These are phyloP conservation scores for Hyppa rectilinea DNA, from an alignment of 2,888 invertebrate genomes.

Conservation along the genomic window DNA sequence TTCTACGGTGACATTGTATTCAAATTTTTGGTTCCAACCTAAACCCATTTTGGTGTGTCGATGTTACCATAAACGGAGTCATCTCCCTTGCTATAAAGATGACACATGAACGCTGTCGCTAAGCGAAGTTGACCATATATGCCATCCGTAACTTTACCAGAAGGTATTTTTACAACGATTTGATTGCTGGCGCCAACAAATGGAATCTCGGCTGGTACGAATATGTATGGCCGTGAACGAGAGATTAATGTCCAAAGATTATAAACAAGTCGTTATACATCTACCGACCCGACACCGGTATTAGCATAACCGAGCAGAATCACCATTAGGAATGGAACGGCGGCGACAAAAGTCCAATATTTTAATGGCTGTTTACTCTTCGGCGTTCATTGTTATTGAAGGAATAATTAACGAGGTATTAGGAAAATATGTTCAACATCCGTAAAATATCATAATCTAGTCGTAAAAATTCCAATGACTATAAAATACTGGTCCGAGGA, in stretches of 20 bases:
- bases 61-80: conserved; percentile 26
- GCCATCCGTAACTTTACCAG: conserved; percentile 19
- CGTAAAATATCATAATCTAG: conserved; percentile 26
- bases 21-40: conserved; percentile 1
- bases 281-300: conserved; percentile 64
- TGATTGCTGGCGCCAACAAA: conserved; percentile 74
- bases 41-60: neutral
- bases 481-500: conserved; percentile 50
- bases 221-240: conserved; percentile 68
- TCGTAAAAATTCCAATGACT: conserved; percentile 51
- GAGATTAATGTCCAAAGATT: conserved; percentile 66
- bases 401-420: conserved; percentile 37
- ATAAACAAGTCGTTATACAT: conserved; percentile 77
- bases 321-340: conserved; percentile 42
- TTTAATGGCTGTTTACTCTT: conserved; percentile 48
- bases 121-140: conserved; percentile 28
- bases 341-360: conserved; percentile 39
- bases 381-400: conserved; percentile 50
- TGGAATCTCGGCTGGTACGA: conserved; percentile 65
- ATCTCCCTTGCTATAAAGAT: conserved; percentile 39
- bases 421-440: conserved; percentile 30
- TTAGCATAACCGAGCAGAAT: conserved; percentile 69
- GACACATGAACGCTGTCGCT: conserved; percentile 40
- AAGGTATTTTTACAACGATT: conserved; percentile 48
- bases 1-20: conserved; percentile 3